Evolutionary conservation across 2,888 invertebrate species (phyloP), one percentile per base, ranked within the genome.

Genomic region (Exephanes ischioxanthus): DNA sequence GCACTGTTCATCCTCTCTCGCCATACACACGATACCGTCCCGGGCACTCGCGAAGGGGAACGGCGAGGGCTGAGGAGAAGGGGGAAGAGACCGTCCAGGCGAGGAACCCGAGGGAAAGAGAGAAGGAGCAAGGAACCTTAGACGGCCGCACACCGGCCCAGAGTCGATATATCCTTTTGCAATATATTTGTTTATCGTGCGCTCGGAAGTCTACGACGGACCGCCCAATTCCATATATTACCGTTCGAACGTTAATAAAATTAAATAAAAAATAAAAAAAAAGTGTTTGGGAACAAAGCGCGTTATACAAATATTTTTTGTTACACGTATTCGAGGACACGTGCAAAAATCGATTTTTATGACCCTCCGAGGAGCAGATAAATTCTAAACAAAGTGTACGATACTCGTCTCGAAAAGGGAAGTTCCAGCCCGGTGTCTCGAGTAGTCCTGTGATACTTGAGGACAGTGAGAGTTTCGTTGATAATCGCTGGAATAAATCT

Each of bases 1-100:
- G 41, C 51, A 66, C 53, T 48, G 37, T 41, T 66, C 80, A 41
- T 72, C 66, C 53, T 55, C 53, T 55, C 11, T 19, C 61, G 22
- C 22, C 45, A 51, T 66, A 58, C 67, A 61, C 37, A 85, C 37
- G 58, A 51, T 53, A 55, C 68, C 68, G 30, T 33, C 37, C 72
- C 58, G 53, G 45, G 37, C 16, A 58, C 76, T 41, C 45, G 30
- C 66, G n/a, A 22, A 51, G 41, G 63, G 63, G 45, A 48, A 61
- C 41, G 48, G 11, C 4, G 61, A n/a, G 48, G 63, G 22, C 5
- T 19, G 48, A 41, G 45, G 73, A 7, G 72, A 72, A 55, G 55
- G 55, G 45, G 58, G 75, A 30, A 41, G 26, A 63, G 55, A 70
- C 33, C 58, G 16, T 9, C 81, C 51, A 75, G 48, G 68, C 30